Conservation (phyloP, 1,140 invertebrate species). For the Brachionus rotundiformis region DNA sequence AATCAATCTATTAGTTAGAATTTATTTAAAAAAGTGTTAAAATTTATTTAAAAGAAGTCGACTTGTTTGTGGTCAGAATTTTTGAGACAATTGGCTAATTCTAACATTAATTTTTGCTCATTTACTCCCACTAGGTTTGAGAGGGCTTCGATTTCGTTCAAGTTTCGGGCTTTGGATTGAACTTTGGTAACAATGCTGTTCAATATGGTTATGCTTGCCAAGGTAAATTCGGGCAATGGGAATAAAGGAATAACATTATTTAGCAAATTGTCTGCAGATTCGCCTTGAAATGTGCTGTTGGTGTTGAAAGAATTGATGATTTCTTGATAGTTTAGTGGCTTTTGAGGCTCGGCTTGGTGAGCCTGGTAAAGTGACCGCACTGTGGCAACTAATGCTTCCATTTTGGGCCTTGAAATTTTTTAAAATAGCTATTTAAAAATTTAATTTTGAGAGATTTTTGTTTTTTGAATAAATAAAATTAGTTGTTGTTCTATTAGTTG, state of each 20-base stretch:
- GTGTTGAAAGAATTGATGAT: not conserved
- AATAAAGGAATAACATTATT: slow-evolving; percentile 37
- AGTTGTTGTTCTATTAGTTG: not conserved
- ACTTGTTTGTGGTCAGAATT: slow-evolving; percentile 4
- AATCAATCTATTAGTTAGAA: not conserved
- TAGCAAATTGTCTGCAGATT: slow-evolving; percentile 5
- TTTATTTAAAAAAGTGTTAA: not conserved
- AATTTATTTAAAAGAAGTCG: not conserved
- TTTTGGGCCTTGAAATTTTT: not conserved
- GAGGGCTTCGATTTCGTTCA: not conserved
- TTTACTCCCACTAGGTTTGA: not conserved
- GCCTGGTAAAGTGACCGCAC: slow-evolving; percentile 10
- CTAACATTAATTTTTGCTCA: slow-evolving; percentile 19
- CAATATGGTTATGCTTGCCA: slow-evolving; percentile 15
- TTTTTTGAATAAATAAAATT: not conserved
- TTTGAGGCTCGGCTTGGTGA: not conserved
- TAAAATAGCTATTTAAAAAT: not conserved
- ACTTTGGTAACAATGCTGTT: not conserved
- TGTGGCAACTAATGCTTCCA: not conserved
- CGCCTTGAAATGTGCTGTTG: not conserved
- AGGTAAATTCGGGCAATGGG: slow-evolving; percentile 7
- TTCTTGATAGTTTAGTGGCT: slow-evolving; percentile 22
- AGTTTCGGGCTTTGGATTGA: not conserved
- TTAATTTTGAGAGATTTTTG: no score
- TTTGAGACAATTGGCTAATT: slow-evolving; percentile 12